Evolutionary conservation across 2,113 vertebrate species (phyloP), one percentile per base, ranked within the genome.

Genomic region (Nannospalax galili): DNA sequence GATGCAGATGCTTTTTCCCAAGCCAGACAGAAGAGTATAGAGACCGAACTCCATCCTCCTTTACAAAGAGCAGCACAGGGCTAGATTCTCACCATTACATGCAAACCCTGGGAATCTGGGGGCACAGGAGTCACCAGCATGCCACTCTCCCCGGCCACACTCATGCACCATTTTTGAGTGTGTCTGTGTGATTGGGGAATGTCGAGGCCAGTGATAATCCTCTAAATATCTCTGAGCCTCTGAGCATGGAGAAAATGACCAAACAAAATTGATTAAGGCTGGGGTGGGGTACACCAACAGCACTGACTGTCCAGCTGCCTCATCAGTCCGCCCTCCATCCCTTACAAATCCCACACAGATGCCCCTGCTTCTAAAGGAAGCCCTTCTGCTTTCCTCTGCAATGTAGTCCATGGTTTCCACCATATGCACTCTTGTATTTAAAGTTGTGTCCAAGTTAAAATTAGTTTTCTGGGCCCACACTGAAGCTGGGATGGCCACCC

Each of bases 191-290:
- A 45, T 17, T 45, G 30, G 10, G 32, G 65, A 48, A 45, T 35
- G 42, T 32, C 30, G 28, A 42, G 19, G 28, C 35, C 11, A 12
- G 20, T 82, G 40, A 28, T 35, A 84, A 67, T 22, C 40, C 40
- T 84, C 62, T 40, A 42, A 82, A 40, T 67, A n/a, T 67, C 62
- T 65, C 62, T 67, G 62, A 67, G 65, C 81, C 62, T 84, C 81
- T 35, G 40, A 84, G 30, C 19, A 45, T 24, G 62, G 62, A 67
- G 10, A 67, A 32, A 40, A 35, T 35, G 81, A 7, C 42, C 10
- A 67, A 84, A 1, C 81, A 45, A 42, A 84, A 60, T n/a, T 60
- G 48, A 22, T 35, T 22, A 5, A 60, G 65, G 62, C 81, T 48
- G 40, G 26, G 40, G 60, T 12, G 5, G 62, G 40, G n/a, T n/a